Base-by-base conservation (phyloP, 2,888 invertebrate species). In the Brachyopa scutellaris region DNA sequence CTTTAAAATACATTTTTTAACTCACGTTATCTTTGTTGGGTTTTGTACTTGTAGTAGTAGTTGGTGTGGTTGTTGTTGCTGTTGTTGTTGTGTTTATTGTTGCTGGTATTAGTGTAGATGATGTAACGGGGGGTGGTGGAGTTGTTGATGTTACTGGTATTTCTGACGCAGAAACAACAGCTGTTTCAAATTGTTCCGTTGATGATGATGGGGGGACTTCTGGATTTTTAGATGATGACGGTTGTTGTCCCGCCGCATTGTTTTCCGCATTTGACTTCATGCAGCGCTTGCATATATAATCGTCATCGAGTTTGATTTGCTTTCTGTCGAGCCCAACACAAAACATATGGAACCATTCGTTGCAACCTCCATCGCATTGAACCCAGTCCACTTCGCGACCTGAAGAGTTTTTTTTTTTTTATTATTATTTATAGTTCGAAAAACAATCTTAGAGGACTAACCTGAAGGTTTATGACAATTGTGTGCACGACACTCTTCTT, bases 301-400 rank as follows among this genome's bases (percentile, higher is more conserved):
- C 96, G 88, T 96, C 96, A 87, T 96, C 95, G 61, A 96, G 96
- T 2, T 95, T 94, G 9, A 98, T 94, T 85, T 97, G 95, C 84
- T 93, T 94, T 47, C 95, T 94, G 73, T 94, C 94, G 9, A 98
- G 92, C 0, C 98, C 98, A 15, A 98, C 97, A 91, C 99, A 99
- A 86, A 95, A 94, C 94, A 97, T 95, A 91, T 99, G 99, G 92
- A 97, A 99, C 99, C 99, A 99, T 87, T 95, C 94, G 88, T 97
- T 96, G 92, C 99, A 99, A 40, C 95, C 96, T 9, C 96, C 96
- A 90, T 99, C 99, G 91, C 99, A 99, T 87, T 98, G 98, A 77
- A 99, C 97, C 99, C 99, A 99, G 90, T 97, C 96, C 26, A 98
- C 97, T 89, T 95, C 95, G 64, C 95, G 95, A 73, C 97, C 97